Base-by-base conservation (phyloP, 64 coral and sea anemone genomes). In the Montipora efflorescens region DNA sequence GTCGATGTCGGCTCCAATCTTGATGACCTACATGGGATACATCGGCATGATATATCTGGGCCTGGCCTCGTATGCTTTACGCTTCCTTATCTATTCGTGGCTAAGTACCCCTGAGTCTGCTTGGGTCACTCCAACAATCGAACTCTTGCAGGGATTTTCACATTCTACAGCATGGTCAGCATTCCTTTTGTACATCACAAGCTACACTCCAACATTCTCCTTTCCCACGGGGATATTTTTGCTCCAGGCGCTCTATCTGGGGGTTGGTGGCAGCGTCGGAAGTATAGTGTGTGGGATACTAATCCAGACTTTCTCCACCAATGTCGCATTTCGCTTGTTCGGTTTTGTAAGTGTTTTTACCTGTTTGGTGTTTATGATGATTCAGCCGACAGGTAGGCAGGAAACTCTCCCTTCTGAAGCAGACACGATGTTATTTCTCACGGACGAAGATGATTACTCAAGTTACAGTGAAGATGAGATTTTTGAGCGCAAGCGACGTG, bases 151-250 rank as follows among this genome's bases (percentile, higher is more conserved):
- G 71, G 96, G 96, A 5, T 83, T 98, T 50, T 95, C 96, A 46
- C 89, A 98, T 58, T 94, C 96, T 19, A 92, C 79, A 2, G 93
- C 96, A 0, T 98, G 96, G 96, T 98, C 93, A 47, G 96, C 96
- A 13, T 98, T 95, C 78, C 88, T 98, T 43, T 93, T 98, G 80
- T 98, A 98, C 86, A 88, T 98, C 59, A 98, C 91, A 7, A 98
- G 88, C 72, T 95, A 98, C 78, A 98, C 96, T 11, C 93, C 93
- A 14, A 92, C 71, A 86, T 98, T 93, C 8, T 92, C 96, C 21
- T 98, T 90, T 14, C 96, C 96, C 11, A 90, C 91, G n/a, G 96
- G 96, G 11, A 58, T 98, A 67, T 98, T 98, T 59, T 74, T 98
- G 4, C 73, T 98, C 7, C 96, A 98, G 57, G 96, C 78, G 19